These are phyloP conservation scores for Rhabdornis inornatus DNA, from an alignment of 2,113 vertebrate genomes.

Conservation along the genomic window DNA sequence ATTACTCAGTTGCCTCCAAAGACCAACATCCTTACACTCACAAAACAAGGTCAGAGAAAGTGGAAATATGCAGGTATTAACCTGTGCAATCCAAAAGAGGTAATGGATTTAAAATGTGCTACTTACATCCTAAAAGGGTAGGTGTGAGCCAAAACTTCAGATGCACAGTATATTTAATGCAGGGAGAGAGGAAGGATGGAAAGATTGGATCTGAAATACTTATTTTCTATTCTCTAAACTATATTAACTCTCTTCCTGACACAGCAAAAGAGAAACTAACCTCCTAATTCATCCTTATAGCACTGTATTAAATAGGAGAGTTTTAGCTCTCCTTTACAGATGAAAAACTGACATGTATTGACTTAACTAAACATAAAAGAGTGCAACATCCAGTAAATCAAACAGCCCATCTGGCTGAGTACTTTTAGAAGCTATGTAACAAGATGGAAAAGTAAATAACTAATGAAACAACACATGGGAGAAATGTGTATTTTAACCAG, in stretches of 20 bases:
- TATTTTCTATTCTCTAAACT: background rate
- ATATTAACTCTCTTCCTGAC: background rate
- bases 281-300: background rate
- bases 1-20: background rate
- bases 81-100: background rate
- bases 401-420: background rate
- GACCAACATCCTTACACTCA: background rate
- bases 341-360: constrained; percentile 41
- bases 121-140: background rate
- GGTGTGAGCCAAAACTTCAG: background rate
- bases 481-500: background rate
- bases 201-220: background rate
- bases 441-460: background rate
- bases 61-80: background rate
- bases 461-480: background rate
- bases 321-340: background rate
- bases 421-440: background rate
- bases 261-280: background rate
- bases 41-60: background rate
- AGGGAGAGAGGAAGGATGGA: background rate
- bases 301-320: background rate
- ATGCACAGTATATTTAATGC: background rate
- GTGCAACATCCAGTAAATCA: constrained; percentile 3
- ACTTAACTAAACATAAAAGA: constrained; percentile 19
- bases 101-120: background rate